Evolutionary conservation across 2,113 vertebrate species (phyloP).

Genomic region (Callorhinus ursinus): DNA sequence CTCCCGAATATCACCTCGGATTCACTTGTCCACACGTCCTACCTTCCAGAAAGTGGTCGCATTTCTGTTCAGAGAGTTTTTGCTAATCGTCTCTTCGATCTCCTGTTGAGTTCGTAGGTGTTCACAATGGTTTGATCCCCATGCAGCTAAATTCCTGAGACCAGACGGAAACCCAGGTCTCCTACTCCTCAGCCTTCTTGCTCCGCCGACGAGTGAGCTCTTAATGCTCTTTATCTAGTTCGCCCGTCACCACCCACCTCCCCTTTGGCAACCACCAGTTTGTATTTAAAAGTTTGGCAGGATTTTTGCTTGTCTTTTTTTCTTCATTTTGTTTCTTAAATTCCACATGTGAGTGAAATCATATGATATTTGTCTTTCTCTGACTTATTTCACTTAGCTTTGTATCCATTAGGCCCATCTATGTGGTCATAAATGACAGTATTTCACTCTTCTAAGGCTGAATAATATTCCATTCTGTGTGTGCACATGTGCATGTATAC

Average conservation of each 20-base stretch:
- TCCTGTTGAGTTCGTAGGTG: too few relatives aligned
- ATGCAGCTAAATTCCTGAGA: too few relatives aligned
- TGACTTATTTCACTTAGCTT: background rate
- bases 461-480: background rate
- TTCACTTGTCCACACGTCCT: too few relatives aligned
- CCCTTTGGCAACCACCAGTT: background rate
- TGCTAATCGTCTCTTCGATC: too few relatives aligned
- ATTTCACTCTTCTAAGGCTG: background rate
- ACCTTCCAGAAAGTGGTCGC: too few relatives aligned
- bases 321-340: background rate
- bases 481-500: background rate
- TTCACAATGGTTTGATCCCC: too few relatives aligned
- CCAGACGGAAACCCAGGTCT: too few relatives aligned
- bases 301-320: background rate
- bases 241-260: background rate
- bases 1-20: too few relatives aligned
- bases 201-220: background rate
- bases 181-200: too few relatives aligned
- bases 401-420: background rate
- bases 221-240: background rate
- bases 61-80: too few relatives aligned
- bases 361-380: background rate
- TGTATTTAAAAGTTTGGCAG: background rate
- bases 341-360: background rate
- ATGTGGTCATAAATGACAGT: background rate